phyloP scores from a whole-genome alignment of 2,888 invertebrate species.

The Galeopsomyia nigrocyanea region DNA sequence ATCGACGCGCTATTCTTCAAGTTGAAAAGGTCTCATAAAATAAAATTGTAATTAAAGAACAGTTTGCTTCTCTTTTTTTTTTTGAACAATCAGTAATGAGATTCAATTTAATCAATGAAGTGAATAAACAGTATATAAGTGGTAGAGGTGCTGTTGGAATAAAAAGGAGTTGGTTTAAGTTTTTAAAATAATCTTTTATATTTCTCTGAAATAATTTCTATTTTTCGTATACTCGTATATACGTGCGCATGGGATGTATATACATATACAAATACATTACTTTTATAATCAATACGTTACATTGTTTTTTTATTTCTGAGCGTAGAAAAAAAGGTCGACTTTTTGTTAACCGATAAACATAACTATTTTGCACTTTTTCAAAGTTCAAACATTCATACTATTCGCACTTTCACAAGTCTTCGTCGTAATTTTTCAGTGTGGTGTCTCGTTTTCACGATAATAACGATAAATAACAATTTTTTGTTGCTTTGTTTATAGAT shows the following conservation, averaged over 20 bases:
- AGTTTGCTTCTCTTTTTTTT: too few relatives aligned
- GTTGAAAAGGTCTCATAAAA: too few relatives aligned
- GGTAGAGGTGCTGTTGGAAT: too few relatives aligned
- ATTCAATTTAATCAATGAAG: too few relatives aligned
- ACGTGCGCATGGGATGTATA: constrained; percentile 47
- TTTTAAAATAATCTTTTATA: constrained; percentile 65
- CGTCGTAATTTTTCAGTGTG: constrained; percentile 43
- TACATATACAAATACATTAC: constrained; percentile 51
- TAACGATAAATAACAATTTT: constrained; percentile 53
- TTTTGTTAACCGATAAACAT: constrained; percentile 35
- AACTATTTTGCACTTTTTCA: constrained; percentile 15
- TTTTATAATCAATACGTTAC: constrained; percentile 55
- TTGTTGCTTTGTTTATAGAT: constrained; percentile 38
- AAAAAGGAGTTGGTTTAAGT: constrained; percentile 29
- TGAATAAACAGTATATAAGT: too few relatives aligned
- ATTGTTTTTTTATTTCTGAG: constrained; percentile 51
- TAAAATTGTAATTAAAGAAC: too few relatives aligned
- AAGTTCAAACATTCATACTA: constrained; percentile 25
- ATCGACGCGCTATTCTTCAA: too few relatives aligned
- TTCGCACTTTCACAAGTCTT: constrained; percentile 39
- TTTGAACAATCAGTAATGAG: too few relatives aligned
- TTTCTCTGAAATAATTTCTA: constrained; percentile 60
- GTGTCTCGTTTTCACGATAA: constrained; percentile 38
- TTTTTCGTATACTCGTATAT: constrained; percentile 53
- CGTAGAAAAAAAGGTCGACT: constrained; percentile 53